A percentile compares a stretch with the other conserved stretches of the same genome.
These are phyloP conservation scores for Nesospiza acunhae DNA, from an alignment of 2,113 vertebrate species.

Conservation along the genomic window DNA sequence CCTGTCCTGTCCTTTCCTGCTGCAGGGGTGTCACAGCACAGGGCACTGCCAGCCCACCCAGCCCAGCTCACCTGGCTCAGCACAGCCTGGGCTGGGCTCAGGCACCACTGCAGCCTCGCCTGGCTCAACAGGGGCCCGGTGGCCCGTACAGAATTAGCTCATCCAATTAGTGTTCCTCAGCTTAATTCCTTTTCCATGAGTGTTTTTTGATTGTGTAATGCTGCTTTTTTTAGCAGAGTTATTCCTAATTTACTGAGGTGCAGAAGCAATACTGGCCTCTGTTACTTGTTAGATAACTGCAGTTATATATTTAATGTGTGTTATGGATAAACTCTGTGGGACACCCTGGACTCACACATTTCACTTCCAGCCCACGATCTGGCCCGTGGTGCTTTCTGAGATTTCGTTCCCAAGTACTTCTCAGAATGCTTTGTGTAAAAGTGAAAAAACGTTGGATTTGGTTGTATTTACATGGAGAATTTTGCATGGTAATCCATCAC, in stretches of 20 bases:
- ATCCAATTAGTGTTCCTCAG: not conserved
- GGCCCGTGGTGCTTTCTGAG: not conserved
- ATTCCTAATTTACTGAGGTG: not conserved
- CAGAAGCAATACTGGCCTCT: not conserved
- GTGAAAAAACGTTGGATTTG: rapidly evolving
- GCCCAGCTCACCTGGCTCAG: not conserved
- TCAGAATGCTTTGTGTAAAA: not conserved
- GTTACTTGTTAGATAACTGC: not conserved
- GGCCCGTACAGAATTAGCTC: not conserved
- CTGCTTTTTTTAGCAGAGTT: not conserved
- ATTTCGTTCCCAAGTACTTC: not conserved
- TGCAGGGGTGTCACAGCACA: not conserved
- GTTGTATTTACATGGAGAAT: not conserved
- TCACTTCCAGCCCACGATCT: not conserved
- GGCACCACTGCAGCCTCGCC: not conserved
- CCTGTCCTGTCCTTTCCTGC: not conserved
- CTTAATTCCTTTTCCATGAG: not conserved
- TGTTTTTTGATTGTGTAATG: not conserved
- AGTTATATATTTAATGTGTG: no score
- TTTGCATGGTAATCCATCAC: not conserved
- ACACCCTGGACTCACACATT: not conserved
- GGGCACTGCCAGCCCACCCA: not conserved
- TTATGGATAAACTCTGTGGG: not conserved
- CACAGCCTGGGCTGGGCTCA: not conserved
- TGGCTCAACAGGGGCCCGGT: not conserved